Evolutionary conservation across 2,797 vertebrate genomes (phyloP).

Genomic region (Rousettus madagascariensis): DNA sequence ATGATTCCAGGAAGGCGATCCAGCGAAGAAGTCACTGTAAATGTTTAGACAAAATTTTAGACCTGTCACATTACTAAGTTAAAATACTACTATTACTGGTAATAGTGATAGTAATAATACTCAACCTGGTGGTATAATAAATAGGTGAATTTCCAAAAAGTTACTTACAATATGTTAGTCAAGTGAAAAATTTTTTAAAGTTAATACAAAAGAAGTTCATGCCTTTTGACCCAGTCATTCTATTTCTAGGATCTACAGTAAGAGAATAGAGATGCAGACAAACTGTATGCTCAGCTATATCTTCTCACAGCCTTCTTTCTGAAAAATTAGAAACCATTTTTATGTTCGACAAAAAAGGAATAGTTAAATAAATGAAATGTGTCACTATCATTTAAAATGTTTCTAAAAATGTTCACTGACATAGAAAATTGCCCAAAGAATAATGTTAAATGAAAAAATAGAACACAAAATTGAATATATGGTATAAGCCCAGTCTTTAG

Average conservation of each 20-base stretch:
- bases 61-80: not conserved
- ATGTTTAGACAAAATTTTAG: not conserved
- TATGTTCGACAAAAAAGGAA: not conserved
- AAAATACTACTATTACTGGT: not conserved
- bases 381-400: not conserved
- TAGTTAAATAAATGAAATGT: not conserved
- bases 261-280: not conserved
- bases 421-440: not conserved
- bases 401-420: not conserved
- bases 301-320: not conserved
- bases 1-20: not conserved
- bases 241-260: not conserved
- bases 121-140: not conserved
- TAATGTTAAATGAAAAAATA: not conserved
- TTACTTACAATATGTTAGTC: not conserved
- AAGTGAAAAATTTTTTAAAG: not conserved
- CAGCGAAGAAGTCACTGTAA: not conserved
- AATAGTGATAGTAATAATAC: not conserved
- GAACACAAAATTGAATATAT: not conserved
- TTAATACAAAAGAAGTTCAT: not conserved
- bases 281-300: not conserved
- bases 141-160: not conserved
- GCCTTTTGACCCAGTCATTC: not conserved
- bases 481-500: not conserved
- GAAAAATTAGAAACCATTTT: constrained; percentile 25